These are phyloP conservation scores for Apis florea DNA, from an alignment of 1,140 invertebrate species.

Conservation along the genomic window DNA sequence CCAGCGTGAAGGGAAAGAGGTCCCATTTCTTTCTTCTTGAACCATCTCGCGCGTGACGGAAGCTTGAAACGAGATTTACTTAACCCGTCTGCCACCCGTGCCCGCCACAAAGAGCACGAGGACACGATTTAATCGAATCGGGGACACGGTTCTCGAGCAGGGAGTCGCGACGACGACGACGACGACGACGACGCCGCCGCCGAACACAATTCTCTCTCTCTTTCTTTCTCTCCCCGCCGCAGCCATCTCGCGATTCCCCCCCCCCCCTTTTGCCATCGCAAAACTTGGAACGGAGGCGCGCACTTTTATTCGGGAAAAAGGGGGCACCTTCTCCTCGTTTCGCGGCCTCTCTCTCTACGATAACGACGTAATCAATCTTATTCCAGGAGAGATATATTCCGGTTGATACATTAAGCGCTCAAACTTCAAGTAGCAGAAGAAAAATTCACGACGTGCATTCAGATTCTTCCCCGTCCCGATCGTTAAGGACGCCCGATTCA, in stretches of 20 bases:
- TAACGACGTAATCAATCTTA: slow-evolving; percentile 64
- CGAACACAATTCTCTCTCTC: too few relatives aligned
- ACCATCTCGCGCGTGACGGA: slow-evolving; percentile 48
- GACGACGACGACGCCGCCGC: background rate
- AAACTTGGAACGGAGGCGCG: background rate
- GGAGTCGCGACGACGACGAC: background rate
- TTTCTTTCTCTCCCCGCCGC: too few relatives aligned
- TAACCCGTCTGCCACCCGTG: slow-evolving; percentile 62
- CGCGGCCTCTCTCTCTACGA: slow-evolving; percentile 12
- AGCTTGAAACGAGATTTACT: slow-evolving; percentile 68
- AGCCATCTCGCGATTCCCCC: slow-evolving; percentile 6
- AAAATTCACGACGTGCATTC: slow-evolving; percentile 44
- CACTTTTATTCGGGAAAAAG: slow-evolving; percentile 42
- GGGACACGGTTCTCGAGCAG: slow-evolving; percentile 47
- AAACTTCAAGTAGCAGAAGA: slow-evolving; percentile 47
- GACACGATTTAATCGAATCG: slow-evolving; percentile 74
- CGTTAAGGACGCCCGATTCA: slow-evolving; percentile 46
- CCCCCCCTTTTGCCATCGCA: slow-evolving; percentile 8
- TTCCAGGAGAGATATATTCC: slow-evolving; percentile 52
- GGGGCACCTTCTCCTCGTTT: slow-evolving; percentile 4
- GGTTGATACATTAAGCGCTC: slow-evolving; percentile 58
- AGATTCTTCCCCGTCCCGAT: slow-evolving; percentile 34
- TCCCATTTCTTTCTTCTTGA: slow-evolving; percentile 59
- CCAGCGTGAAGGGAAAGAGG: slow-evolving; percentile 22
- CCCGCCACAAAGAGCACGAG: slow-evolving; percentile 51